Percentiles rank a stretch among this genome's conserved stretches.
These are phyloP conservation scores for Zaprionus tsacasi DNA, from an alignment of 1,140 invertebrate species.

Conservation along the genomic window DNA sequence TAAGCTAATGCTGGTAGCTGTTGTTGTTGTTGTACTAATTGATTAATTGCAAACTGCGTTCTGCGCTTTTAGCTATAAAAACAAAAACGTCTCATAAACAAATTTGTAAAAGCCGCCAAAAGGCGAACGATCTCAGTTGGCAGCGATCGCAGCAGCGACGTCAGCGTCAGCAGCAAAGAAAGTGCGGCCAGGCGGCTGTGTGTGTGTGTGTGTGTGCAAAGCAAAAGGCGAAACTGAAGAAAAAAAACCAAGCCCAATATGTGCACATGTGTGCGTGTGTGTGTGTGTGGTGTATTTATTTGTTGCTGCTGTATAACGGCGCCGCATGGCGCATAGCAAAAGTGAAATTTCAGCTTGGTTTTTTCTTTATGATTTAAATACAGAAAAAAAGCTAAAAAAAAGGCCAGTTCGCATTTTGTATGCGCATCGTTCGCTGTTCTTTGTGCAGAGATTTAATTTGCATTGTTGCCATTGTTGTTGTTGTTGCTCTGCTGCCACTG, in stretches of 20 bases:
- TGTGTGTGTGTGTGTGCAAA: conserved; percentile 37
- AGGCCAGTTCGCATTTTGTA: conserved; percentile 13
- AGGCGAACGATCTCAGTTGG: conserved; percentile 41
- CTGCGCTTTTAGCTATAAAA: conserved; percentile 1
- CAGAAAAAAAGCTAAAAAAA: conserved; percentile 21
- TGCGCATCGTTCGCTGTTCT: conserved; percentile 43
- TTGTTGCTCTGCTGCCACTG: conserved; percentile 22
- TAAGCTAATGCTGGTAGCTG: conserved; percentile 11
- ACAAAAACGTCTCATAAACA: conserved; percentile 46
- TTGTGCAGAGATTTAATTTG: conserved; percentile 33
- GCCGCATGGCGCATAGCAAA: conserved; percentile 52
- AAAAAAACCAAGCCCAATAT: conserved; percentile 67
- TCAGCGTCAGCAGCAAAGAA: conserved; percentile 52
- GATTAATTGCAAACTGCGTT: conserved; percentile 35
- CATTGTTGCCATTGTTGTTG: conserved; percentile 26
- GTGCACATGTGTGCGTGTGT: conserved; percentile 39
- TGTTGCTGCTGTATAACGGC: conserved; percentile 43
- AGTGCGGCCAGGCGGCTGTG: conserved; percentile 59
- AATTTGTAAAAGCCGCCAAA: conserved; percentile 71
- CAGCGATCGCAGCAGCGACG: conserved; percentile 16
- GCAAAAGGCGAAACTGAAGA: conserved; percentile 49
- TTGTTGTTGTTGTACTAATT: conserved; percentile 30
- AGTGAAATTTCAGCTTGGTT: conserved; percentile 68
- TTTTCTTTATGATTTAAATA: conserved; percentile 65
- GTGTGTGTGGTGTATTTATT: conserved; percentile 34